These are phyloP conservation scores for Palythoa heliodiscus DNA, from an alignment of 92 coral and sea anemone genomes.

Conservation along the genomic window DNA sequence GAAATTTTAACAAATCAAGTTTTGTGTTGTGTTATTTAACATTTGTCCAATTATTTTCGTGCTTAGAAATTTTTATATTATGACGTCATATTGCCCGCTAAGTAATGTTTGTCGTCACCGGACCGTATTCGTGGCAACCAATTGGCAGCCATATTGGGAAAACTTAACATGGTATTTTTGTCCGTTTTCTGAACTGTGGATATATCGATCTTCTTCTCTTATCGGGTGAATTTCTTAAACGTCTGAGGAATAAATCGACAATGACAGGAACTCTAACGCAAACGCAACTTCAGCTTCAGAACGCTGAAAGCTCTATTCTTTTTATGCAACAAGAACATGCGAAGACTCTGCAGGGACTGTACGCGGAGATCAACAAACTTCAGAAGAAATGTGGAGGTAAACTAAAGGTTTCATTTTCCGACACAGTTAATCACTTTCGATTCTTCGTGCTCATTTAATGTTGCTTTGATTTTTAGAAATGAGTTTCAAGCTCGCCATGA, in stretches of 20 bases:
- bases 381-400: constrained; percentile 99
- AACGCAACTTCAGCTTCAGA: constrained; percentile 88
- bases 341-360: constrained; percentile 90
- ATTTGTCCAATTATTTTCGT: constrained; percentile 45
- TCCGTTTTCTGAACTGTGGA: constrained; percentile 33
- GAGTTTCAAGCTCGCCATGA: constrained; percentile 95
- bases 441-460: not conserved
- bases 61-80: constrained; percentile 46
- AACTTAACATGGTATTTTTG: constrained; percentile 43
- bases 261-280: constrained; percentile 86
- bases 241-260: not conserved
- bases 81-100: constrained; percentile 71
- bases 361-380: constrained; percentile 94
- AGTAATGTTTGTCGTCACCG: constrained; percentile 63
- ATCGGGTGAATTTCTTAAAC: not conserved
- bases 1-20: constrained; percentile 35
- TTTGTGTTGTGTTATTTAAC: constrained; percentile 14
- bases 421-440: not conserved
- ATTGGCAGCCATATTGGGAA: constrained; percentile 85
- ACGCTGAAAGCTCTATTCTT: constrained; percentile 94
- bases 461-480: constrained; percentile 64
- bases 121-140: constrained; percentile 87
- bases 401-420: not conserved
- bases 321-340: constrained; percentile 99
- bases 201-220: constrained; percentile 14